These are phyloP conservation scores for Scylla paramamosain DNA, from an alignment of 1,140 invertebrate species.

Conservation along the genomic window DNA sequence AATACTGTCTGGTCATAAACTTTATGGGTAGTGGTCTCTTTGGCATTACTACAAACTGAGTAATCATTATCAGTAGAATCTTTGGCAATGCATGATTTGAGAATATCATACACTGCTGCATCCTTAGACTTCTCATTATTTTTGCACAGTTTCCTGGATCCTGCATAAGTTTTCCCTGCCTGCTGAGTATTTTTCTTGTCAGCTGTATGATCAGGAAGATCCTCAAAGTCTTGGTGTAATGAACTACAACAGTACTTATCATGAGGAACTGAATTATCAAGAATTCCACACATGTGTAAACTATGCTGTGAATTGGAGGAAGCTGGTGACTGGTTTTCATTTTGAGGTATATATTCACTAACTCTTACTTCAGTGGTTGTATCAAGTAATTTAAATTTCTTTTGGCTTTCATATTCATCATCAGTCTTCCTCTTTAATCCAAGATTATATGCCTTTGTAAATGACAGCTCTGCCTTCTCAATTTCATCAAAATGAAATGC, in stretches of 20 bases:
- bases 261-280: slow-evolving; percentile 66
- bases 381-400: not conserved
- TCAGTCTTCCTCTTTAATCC: slow-evolving; percentile 31
- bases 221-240: slow-evolving; percentile 44
- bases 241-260: slow-evolving; percentile 53
- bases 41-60: not conserved
- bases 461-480: not conserved
- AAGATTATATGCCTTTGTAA: not conserved
- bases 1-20: not conserved
- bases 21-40: not conserved
- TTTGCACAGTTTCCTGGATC: not conserved
- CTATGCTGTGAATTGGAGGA: not conserved
- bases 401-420: not conserved
- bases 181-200: not conserved
- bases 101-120: not conserved
- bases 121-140: not conserved
- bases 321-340: not conserved
- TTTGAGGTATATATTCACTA: not conserved
- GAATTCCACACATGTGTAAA: slow-evolving; percentile 57
- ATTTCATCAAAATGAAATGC: not conserved
- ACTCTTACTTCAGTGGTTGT: not conserved
- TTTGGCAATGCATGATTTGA: not conserved
- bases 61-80: not conserved
- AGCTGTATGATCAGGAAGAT: slow-evolving; percentile 29
- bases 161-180: not conserved